Evolutionary conservation across 2,888 invertebrate genomes (phyloP), one percentile per base, ranked within the genome.

Genomic region (Autographa gamma): DNA sequence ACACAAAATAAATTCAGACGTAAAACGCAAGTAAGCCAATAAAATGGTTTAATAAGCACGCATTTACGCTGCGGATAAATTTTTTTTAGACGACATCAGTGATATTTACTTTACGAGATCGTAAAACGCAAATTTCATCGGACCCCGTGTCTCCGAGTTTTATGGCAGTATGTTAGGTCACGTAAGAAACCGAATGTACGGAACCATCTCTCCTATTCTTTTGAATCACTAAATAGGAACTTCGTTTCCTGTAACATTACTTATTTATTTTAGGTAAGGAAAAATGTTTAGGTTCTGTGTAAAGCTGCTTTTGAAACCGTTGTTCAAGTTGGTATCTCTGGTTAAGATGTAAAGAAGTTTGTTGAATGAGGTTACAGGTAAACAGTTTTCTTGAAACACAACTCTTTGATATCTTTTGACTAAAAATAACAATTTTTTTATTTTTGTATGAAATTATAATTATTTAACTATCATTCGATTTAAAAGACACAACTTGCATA

Each of bases 91-190:
- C 77, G 83, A 82, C 89, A 89, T 89, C 89, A 90, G 86, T 89
- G 88, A 90, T 91, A 90, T 90, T 91, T 90, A 87, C 88, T 92
- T 92, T 92, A 92, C 89, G 90, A 89, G 74, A 80, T 88, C 91
- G 90, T 93, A 92, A 92, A 91, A 83, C 80, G 77, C 76, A 80
- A 85, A 83, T 87, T 88, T 86, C 86, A 82, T 86, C 79, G 83
- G 85, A 82, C 81, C 86, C 80, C 79, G 76, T 73, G 83, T 88
- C 82, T 84, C 71, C 74, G 80, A 70, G 74, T 82, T 85, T 86
- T 81, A 80, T 74, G 66, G 73, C 78, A 72, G 64, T 71, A 72
- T 70, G 66, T 63, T 60, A 52, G 81, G 69, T 79, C 81, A 79
- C 73, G 82, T 74, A 48, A 48, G 48, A n/a, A 48, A 48, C n/a